These are phyloP conservation scores for Sericinus montela DNA, from an alignment of 2,888 invertebrate species.

Conservation along the genomic window DNA sequence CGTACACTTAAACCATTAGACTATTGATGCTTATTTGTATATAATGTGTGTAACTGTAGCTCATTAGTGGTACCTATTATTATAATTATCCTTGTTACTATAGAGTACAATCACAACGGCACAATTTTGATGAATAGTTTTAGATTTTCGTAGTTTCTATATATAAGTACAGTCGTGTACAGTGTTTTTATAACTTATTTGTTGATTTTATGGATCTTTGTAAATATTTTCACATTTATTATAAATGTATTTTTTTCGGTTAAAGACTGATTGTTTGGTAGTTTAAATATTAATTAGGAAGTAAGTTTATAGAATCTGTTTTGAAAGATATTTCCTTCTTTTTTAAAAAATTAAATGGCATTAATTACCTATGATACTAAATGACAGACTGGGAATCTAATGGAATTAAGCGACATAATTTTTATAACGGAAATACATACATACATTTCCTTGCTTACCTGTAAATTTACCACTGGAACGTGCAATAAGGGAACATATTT, in stretches of 20 bases:
- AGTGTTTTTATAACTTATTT: slow-evolving; percentile 45
- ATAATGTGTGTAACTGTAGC: too few relatives aligned
- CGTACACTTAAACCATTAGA: too few relatives aligned
- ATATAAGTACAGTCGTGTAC: slow-evolving; percentile 30
- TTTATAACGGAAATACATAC: too few relatives aligned
- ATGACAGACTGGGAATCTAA: too few relatives aligned
- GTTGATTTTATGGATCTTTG: slow-evolving; percentile 39
- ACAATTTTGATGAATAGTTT: slow-evolving; percentile 32
- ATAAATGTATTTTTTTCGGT: slow-evolving; percentile 59
- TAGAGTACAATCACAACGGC: slow-evolving; percentile 46
- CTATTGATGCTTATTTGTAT: too few relatives aligned
- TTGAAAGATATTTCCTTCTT: neutral
- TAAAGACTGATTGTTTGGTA: slow-evolving; percentile 72
- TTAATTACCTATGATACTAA: too few relatives aligned
- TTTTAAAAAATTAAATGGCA: neutral
- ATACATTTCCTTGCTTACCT: too few relatives aligned
- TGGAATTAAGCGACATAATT: too few relatives aligned
- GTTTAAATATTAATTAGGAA: slow-evolving; percentile 10
- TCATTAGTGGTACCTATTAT: slow-evolving; percentile 14
- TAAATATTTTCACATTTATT: slow-evolving; percentile 35
- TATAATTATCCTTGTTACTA: slow-evolving; percentile 6
- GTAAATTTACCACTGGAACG: too few relatives aligned
- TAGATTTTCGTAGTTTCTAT: slow-evolving; percentile 25
- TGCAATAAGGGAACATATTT: too few relatives aligned
- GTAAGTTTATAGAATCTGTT: neutral